Evolutionary conservation across 2,797 vertebrate genomes (phyloP).

Genomic region (Balearica regulorum): DNA sequence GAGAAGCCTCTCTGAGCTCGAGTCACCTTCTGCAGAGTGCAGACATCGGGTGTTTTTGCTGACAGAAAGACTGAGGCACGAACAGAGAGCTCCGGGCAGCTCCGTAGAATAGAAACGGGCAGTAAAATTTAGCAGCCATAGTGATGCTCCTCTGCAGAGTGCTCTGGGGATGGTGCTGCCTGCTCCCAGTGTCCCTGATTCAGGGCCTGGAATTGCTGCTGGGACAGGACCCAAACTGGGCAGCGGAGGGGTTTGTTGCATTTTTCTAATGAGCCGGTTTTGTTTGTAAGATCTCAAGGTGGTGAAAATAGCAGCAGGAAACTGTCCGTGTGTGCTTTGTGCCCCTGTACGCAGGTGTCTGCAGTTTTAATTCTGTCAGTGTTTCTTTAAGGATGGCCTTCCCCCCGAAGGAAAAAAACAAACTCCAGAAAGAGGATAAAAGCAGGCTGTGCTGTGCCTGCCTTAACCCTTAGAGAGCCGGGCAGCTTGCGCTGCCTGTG

Average conservation of each 20-base stretch:
- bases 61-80: neutral
- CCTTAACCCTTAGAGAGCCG: neutral
- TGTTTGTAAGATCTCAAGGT: neutral
- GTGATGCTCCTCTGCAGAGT: neutral
- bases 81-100: neutral
- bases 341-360: neutral
- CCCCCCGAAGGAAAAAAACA: neutral
- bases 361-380: neutral
- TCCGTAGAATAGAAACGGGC: neutral
- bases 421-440: constrained; percentile 6
- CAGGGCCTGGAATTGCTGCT: neutral
- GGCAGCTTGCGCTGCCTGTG: neutral
- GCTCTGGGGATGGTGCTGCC: neutral
- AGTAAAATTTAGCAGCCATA: neutral
- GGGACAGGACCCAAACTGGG: neutral
- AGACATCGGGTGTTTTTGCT: neutral
- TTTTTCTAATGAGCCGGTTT: neutral
- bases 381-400: constrained; percentile 16
- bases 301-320: neutral
- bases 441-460: neutral
- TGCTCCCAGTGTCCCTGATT: neutral
- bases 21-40: neutral
- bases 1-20: neutral
- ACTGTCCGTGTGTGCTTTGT: accelerated
- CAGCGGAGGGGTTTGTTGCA: neutral